Conservation (phyloP, 2,797 vertebrate species). For the Hozukius guyotensis region DNA sequence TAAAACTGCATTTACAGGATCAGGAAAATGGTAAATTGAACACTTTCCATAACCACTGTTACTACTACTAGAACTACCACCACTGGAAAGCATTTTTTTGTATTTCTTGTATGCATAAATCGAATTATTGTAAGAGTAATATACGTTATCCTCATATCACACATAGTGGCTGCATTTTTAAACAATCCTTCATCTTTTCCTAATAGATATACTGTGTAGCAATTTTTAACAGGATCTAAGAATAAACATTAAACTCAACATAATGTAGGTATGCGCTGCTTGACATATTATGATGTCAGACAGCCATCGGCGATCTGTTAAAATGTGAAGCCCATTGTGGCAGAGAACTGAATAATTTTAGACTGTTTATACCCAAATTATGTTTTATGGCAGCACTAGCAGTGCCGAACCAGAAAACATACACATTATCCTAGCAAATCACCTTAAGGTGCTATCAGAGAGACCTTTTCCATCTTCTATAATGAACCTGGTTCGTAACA, state of each 20-base stretch:
- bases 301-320: background rate
- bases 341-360: background rate
- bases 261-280: background rate
- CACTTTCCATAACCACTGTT: background rate
- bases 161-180: background rate
- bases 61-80: too few species aligned
- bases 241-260: background rate
- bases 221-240: background rate
- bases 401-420: slow-evolving; percentile 2
- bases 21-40: background rate
- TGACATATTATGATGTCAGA: slow-evolving; percentile 1
- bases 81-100: background rate
- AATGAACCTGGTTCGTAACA: slow-evolving; percentile 30
- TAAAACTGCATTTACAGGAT: background rate
- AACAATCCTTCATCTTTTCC: background rate
- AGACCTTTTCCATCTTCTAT: slow-evolving; percentile 26
- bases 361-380: slow-evolving; percentile 20
- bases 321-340: slow-evolving; percentile 1
- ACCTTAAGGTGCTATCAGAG: background rate
- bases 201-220: background rate
- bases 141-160: background rate
- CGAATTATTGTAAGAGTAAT: background rate
- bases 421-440: slow-evolving; percentile 23
- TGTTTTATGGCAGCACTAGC: slow-evolving; percentile 17
- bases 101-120: background rate